These are phyloP conservation scores for Cygnus atratus DNA, from an alignment of 2,113 vertebrate genomes.

Conservation along the genomic window DNA sequence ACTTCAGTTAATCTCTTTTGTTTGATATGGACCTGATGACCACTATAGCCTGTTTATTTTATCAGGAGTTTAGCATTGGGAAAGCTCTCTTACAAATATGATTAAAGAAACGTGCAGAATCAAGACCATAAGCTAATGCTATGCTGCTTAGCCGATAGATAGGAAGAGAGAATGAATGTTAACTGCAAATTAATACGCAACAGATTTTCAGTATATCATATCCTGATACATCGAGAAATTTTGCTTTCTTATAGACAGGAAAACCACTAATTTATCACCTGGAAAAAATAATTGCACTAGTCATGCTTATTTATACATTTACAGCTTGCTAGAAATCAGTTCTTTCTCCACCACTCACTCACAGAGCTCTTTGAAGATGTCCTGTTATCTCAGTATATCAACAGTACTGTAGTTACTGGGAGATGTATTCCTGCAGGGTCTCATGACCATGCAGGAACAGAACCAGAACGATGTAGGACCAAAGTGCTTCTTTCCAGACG, in stretches of 20 bases:
- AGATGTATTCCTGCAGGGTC: neutral
- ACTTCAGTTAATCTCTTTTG: neutral
- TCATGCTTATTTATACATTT: neutral
- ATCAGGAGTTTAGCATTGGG: neutral
- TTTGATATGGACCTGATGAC: neutral
- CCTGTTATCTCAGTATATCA: neutral
- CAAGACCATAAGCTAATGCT: neutral
- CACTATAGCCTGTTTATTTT: neutral
- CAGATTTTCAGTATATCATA: neutral
- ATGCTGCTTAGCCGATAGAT: neutral
- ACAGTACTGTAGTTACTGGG: neutral
- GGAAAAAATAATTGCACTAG: neutral
- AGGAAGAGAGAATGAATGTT: neutral
- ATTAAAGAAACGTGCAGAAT: neutral
- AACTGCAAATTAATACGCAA: neutral
- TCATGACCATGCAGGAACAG: neutral
- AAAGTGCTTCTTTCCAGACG: neutral
- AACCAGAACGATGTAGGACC: neutral
- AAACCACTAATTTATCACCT: neutral
- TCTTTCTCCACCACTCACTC: neutral
- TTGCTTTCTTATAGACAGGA: neutral
- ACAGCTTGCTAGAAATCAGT: neutral
- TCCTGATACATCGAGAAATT: neutral
- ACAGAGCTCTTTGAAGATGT: too few species aligned
- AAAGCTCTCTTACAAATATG: neutral